A percentile compares a stretch with the other conserved stretches of the same genome.
phyloP scores from a whole-genome alignment of 1,140 invertebrate species.

The Muscidifurax raptorellus region DNA sequence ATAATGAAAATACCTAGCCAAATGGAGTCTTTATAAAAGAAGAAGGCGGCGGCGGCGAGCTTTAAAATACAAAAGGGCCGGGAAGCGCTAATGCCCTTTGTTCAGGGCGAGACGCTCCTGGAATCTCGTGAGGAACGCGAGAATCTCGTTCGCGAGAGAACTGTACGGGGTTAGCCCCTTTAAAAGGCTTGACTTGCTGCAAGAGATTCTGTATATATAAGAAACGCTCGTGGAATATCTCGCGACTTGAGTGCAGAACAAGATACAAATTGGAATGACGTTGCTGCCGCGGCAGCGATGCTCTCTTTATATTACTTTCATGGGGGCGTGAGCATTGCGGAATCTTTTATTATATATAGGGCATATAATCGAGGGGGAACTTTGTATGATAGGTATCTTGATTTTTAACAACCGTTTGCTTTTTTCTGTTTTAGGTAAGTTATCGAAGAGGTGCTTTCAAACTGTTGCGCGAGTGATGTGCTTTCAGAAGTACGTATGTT shows the following conservation, averaged over 20 bases:
- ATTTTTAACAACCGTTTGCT: neutral
- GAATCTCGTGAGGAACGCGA: conserved; percentile 57
- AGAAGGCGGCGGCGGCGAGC: neutral
- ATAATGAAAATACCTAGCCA: conserved; percentile 30
- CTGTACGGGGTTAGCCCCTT: conserved; percentile 53
- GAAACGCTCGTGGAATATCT: conserved; percentile 7
- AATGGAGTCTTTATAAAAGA: conserved; percentile 41
- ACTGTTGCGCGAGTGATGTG: neutral
- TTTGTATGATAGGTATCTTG: too few relatives aligned
- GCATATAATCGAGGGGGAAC: too few relatives aligned
- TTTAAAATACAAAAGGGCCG: conserved; percentile 52
- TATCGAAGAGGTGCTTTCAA: neutral
- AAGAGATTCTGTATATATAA: conserved; percentile 67
- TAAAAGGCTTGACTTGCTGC: conserved; percentile 57
- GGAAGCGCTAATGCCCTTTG: conserved; percentile 58
- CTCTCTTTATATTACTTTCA: neutral
- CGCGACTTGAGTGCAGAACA: conserved; percentile 34
- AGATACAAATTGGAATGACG: conserved; percentile 52
- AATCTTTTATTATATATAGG: too few relatives aligned
- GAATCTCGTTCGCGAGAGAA: conserved; percentile 53
- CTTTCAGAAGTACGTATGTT: too few relatives aligned
- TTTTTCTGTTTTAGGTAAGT: conserved; percentile 28
- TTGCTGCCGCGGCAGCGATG: neutral
- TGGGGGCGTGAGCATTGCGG: too few relatives aligned
- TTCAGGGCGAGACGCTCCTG: conserved; percentile 55